Evolutionary conservation across 2,113 vertebrate genomes (phyloP), one percentile per base, ranked within the genome.

Genomic region (Erpornis zantholeuca): DNA sequence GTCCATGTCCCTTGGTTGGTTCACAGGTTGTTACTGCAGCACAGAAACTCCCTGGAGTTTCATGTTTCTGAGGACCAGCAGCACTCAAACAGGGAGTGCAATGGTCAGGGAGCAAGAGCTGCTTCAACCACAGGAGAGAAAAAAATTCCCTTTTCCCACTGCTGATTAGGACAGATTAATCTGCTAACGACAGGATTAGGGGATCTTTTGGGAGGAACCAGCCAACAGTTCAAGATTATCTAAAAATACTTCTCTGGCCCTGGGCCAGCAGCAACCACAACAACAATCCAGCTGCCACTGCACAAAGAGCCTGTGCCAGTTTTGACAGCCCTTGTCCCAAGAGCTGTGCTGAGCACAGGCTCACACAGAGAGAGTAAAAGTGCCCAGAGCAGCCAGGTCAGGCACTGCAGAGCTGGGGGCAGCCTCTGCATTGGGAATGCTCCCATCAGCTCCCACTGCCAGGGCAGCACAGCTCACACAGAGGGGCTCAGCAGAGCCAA

Each of bases 221-320:
- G 76, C 49, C 68, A 81, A 85, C 70, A 70, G 60, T 70, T 89
- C 63, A 80, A 93, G 83, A 93, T 86, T 65, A 96, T 69, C 92
- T 94, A 91, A 94, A 94, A 96, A 91, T 75, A 90, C 53, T 59
- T 52, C 50, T 50, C 24, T 54, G 66, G 76, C 49, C 31, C 40
- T 22, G 23, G 19, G 73, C 80, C 92, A 83, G 8, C 27, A 78
- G 40, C 87, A 70, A 27, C 15, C 10, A 24, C 35, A 82, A 66
- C 38, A 50, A 17, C 38, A n/a, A 28, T 14, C 11, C 29, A 66
- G 68, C 42, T 72, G 53, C 42, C 57, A 10, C 47, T 11, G 7
- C n/a, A 52, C 31, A 49, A 27, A 60, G 5, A 65, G 4, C 21
- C 15, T 28, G 52, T 65, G 21, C 40, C 42, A 11, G 9, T 14